Percentiles rank a stretch among this genome's conserved stretches.
Evolutionary conservation across 35 echinoderm and acorn worm species (phyloP).

Genomic region (Lytechinus pictus): DNA sequence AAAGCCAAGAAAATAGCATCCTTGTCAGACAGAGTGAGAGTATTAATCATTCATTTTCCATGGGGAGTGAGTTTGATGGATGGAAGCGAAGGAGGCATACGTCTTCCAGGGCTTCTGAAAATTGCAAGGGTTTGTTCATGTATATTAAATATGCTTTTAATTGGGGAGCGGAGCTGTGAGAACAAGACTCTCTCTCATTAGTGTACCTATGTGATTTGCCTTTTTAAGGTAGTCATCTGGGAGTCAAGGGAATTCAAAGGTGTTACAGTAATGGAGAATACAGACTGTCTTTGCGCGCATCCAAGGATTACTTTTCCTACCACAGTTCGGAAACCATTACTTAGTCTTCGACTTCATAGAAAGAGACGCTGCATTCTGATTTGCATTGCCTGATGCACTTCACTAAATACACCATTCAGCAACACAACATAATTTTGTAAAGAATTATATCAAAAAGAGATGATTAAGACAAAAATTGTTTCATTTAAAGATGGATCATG

Average conservation of each 20-base stretch:
- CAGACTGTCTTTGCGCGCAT: background rate
- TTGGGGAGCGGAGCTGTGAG: conserved; percentile 40
- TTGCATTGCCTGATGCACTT: background rate
- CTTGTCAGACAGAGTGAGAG: conserved; percentile 36
- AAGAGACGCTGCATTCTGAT: background rate
- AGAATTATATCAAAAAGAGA: background rate
- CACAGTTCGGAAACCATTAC: background rate
- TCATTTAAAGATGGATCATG: background rate
- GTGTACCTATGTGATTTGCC: conserved; percentile 10
- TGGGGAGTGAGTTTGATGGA: conserved; percentile 48
- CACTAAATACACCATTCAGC: background rate
- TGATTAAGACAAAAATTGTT: background rate
- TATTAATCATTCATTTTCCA: conserved; percentile 59
- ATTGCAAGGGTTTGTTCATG: conserved; percentile 51
- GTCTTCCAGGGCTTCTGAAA: conserved; percentile 37
- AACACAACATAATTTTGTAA: background rate
- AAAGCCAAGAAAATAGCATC: conserved; percentile 20
- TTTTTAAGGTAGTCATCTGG: background rate
- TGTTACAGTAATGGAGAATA: conserved; percentile 3
- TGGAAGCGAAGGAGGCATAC: conserved; percentile 20
- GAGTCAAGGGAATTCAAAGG: background rate
- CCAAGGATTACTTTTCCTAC: background rate
- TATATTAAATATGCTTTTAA: conserved; percentile 55
- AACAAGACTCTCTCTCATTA: background rate
- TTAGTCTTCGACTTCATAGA: background rate